A percentile compares a stretch with the other conserved stretches of the same genome.
phyloP scores from a whole-genome alignment of 2,888 invertebrate species.

The Pristionchus exspectatus region DNA sequence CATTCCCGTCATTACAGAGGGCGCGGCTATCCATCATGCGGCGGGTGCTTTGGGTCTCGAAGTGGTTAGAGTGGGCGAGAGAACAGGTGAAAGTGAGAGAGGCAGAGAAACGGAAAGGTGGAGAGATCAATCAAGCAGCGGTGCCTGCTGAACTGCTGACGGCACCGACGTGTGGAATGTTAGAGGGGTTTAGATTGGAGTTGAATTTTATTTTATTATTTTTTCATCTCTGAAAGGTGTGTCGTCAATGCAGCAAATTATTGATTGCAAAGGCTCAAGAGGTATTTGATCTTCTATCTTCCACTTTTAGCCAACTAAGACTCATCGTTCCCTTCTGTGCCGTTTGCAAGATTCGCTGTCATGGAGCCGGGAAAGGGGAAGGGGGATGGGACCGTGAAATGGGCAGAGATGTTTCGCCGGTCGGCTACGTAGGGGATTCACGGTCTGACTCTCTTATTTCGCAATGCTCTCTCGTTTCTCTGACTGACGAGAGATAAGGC shows the following conservation, averaged over 20 bases:
- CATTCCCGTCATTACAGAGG: background rate
- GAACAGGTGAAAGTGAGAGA: background rate
- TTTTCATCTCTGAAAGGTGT: too few relatives aligned
- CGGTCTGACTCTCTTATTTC: too few relatives aligned
- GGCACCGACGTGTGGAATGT: background rate
- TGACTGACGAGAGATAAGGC: too few relatives aligned
- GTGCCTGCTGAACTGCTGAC: background rate
- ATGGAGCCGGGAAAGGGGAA: slow-evolving; percentile 7
- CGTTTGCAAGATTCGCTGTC: background rate
- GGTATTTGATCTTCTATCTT: too few relatives aligned
- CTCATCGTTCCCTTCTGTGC: background rate
- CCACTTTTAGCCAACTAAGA: background rate
- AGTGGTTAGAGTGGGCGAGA: background rate
- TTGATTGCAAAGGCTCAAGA: too few relatives aligned
- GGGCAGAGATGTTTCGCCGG: background rate
- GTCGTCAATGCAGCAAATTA: too few relatives aligned
- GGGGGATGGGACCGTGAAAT: background rate
- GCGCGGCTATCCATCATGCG: background rate
- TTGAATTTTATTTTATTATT: too few relatives aligned
- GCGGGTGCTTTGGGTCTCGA: background rate
- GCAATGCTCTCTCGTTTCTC: too few relatives aligned
- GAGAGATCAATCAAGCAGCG: background rate
- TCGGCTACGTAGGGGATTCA: background rate
- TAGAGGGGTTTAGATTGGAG: background rate
- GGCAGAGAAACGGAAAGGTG: background rate